phyloP scores from a whole-genome alignment of 2,113 vertebrate species.

The Nycticorax nycticorax region DNA sequence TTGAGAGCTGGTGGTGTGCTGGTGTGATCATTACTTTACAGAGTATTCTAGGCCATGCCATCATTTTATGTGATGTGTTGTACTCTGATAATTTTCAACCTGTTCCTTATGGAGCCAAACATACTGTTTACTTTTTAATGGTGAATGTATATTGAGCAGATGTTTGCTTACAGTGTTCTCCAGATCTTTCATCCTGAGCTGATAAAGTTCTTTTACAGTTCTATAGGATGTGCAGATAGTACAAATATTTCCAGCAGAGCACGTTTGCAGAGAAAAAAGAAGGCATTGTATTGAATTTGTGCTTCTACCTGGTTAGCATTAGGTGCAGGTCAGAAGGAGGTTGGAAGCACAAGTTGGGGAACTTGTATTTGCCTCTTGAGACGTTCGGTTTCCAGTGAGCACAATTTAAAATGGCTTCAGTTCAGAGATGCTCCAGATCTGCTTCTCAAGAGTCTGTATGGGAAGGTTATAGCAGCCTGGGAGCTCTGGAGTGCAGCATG shows the following conservation, averaged over 20 bases:
- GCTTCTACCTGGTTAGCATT: neutral
- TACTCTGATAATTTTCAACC: slow-evolving; percentile 51
- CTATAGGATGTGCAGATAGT: neutral
- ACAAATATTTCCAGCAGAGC: neutral
- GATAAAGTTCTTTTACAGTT: slow-evolving; percentile 56
- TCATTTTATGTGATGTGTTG: slow-evolving; percentile 7
- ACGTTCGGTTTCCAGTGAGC: neutral
- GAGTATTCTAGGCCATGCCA: neutral
- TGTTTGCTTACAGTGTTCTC: slow-evolving; percentile 60
- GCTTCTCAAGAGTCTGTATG: neutral
- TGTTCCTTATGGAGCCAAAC: slow-evolving; percentile 52
- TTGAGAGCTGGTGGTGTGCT: neutral
- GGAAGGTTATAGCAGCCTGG: neutral
- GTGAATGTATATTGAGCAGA: slow-evolving; percentile 56
- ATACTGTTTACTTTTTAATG: slow-evolving; percentile 48
- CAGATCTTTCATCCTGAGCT: slow-evolving; percentile 51
- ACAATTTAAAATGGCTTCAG: neutral
- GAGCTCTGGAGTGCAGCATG: neutral
- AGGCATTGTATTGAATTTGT: neutral
- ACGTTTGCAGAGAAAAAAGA: neutral
- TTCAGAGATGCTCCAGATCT: neutral
- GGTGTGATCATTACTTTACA: neutral
- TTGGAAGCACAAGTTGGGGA: neutral
- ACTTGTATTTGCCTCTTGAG: neutral
- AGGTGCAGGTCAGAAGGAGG: neutral